Conservation (phyloP, 2,797 vertebrate genomes). For the Scleropages formosus region DNA sequence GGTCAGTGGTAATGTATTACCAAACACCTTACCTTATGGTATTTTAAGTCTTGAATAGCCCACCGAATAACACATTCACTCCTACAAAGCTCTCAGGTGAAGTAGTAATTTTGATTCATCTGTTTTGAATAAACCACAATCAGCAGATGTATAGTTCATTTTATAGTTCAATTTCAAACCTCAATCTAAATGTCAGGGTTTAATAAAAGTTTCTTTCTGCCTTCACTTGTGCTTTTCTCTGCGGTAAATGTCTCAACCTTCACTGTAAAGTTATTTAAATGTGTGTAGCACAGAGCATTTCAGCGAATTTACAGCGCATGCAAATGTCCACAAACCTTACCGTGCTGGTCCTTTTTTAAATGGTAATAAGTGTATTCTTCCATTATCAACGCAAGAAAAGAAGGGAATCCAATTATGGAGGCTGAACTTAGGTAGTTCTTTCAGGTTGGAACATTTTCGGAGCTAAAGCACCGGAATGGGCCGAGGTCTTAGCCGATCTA, state of each 20-base stretch:
- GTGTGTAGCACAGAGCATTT: not conserved
- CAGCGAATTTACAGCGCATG: not conserved
- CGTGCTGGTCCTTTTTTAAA: no score
- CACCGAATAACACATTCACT: no score
- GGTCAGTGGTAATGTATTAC: no score
- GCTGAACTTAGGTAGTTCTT: slow-evolving; percentile 8
- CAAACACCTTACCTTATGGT: no score
- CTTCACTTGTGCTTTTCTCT: not conserved
- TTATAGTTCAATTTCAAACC: no score
- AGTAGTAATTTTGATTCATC: no score
- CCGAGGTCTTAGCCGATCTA: slow-evolving; percentile 26
- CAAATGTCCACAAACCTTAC: not conserved
- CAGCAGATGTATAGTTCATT: no score
- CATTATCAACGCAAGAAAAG: not conserved
- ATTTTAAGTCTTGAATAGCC: no score
- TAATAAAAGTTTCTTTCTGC: not conserved
- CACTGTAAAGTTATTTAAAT: not conserved
- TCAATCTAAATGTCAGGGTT: not conserved
- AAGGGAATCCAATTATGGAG: slow-evolving; percentile 25
- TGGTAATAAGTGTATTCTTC: slow-evolving; percentile 4
- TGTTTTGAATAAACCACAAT: no score
- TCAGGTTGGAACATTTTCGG: slow-evolving; percentile 22
- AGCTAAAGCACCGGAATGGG: slow-evolving; percentile 30
- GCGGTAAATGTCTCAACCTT: not conserved
- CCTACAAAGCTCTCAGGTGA: no score